These are phyloP conservation scores for Alca torda DNA, from an alignment of 2,797 vertebrate species.

Conservation along the genomic window DNA sequence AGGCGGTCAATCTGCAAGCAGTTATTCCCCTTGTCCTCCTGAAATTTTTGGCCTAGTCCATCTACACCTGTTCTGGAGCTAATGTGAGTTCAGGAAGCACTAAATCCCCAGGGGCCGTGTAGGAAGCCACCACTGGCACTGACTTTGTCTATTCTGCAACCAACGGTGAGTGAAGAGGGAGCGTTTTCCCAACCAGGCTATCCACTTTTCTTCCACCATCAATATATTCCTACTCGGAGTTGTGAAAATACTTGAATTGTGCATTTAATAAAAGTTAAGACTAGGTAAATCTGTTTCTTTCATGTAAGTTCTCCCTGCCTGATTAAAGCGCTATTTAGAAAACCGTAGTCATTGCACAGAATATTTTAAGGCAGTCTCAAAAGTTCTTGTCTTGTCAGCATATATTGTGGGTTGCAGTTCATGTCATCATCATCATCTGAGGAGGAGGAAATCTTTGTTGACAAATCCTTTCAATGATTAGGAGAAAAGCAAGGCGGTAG, in stretches of 20 bases:
- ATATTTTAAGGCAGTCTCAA: slow-evolving; percentile 1
- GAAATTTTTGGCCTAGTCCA: not conserved
- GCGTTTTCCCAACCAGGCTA: not conserved
- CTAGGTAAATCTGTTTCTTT: not conserved
- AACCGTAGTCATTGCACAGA: not conserved
- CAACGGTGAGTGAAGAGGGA: not conserved
- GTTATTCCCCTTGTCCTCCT: not conserved
- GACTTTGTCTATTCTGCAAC: not conserved
- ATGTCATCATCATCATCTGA: not conserved
- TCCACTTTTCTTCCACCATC: not conserved
- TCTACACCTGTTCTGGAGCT: not conserved
- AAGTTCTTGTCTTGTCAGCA: slow-evolving; percentile 44
- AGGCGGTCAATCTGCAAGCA: not conserved
- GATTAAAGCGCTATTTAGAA: not conserved
- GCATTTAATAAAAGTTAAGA: not conserved
- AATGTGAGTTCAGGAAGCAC: not conserved
- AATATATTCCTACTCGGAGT: not conserved
- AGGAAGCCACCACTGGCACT: not conserved
- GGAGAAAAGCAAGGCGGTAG: slow-evolving; percentile 21
- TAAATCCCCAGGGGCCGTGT: not conserved
- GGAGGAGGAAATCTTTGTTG: slow-evolving; percentile 46
- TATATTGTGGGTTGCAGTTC: not conserved
- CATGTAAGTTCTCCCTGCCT: not conserved
- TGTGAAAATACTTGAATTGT: not conserved
- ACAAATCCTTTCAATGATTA: slow-evolving; percentile 58